Percentiles rank a stretch among this genome's conserved stretches.
Conservation (phyloP, 2,113 vertebrate species). For the Albula goreensis region DNA sequence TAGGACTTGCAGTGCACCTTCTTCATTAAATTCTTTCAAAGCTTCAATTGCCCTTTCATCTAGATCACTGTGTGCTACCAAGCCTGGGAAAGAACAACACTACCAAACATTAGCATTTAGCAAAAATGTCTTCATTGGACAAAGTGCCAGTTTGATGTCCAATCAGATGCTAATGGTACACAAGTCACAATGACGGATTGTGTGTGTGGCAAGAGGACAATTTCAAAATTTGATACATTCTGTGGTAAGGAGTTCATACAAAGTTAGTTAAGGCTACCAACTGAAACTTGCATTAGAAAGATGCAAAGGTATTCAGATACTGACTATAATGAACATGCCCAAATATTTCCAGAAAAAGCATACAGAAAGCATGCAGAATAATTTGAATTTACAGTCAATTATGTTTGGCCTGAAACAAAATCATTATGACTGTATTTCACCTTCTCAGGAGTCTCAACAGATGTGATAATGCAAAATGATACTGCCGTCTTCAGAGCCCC, state of each 20-base stretch:
- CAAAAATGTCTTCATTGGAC: neutral
- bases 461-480: conserved; percentile 43
- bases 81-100: conserved; percentile 64
- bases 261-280: too few relatives aligned
- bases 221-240: too few relatives aligned
- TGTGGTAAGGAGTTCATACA: too few relatives aligned
- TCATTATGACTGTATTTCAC: neutral
- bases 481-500: conserved; percentile 20
- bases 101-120: neutral
- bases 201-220: too few relatives aligned
- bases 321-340: neutral
- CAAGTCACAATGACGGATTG: neutral
- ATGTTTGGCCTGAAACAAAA: neutral
- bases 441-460: conserved; percentile 17
- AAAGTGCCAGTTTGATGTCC: neutral
- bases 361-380: neutral
- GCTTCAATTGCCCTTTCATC: conserved; percentile 97
- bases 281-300: neutral
- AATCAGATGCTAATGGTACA: conserved; percentile 21
- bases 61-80: conserved; percentile 96
- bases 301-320: neutral
- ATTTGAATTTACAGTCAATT: neutral
- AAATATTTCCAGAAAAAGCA: neutral
- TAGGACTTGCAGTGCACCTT: conserved; percentile 93
- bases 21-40: conserved; percentile 98